Evolutionary conservation across 92 coral and sea anemone genomes (phyloP).

Genomic region (Paragorgia papillata): DNA sequence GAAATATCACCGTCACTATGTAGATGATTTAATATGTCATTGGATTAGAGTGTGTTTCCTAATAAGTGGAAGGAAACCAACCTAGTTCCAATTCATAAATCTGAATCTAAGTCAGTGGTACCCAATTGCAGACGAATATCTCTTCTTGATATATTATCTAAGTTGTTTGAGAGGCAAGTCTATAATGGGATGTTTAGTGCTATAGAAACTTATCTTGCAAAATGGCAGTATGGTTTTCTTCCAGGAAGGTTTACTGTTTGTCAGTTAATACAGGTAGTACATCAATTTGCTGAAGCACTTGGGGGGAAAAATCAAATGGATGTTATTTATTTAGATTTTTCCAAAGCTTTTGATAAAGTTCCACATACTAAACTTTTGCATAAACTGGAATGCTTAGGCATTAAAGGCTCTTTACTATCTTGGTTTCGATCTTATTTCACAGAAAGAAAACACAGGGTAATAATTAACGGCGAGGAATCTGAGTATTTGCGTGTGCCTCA

Average conservation of each 20-base stretch:
- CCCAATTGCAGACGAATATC: conserved; percentile 52
- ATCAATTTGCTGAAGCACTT: conserved; percentile 26
- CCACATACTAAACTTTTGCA: conserved; percentile 5
- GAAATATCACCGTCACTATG: conserved; percentile 6
- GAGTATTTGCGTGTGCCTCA: neutral
- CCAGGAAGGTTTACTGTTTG: conserved; percentile 45
- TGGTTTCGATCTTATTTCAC: neutral
- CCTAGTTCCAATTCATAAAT: conserved; percentile 42
- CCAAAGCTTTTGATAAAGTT: conserved; percentile 26
- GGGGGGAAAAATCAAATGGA: conserved; percentile 37
- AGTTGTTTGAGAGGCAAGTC: conserved; percentile 48
- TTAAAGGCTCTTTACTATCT: neutral
- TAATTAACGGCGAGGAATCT: neutral
- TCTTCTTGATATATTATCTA: conserved; percentile 40
- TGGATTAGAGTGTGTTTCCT: conserved; percentile 42
- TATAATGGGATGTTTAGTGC: conserved; percentile 34
- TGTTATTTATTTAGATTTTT: conserved; percentile 34
- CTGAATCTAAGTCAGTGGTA: conserved; percentile 34
- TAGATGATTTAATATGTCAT: conserved; percentile 36
- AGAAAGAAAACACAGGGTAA: neutral
- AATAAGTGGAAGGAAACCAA: conserved; percentile 57
- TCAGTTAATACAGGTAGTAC: conserved; percentile 40
- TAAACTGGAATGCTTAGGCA: neutral
- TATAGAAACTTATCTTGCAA: conserved; percentile 30
- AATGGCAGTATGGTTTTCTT: conserved; percentile 54